Percentiles rank a stretch among this genome's conserved stretches.
phyloP scores from a whole-genome alignment of 2,797 vertebrate species.

The Coregonus ussuriensis region DNA sequence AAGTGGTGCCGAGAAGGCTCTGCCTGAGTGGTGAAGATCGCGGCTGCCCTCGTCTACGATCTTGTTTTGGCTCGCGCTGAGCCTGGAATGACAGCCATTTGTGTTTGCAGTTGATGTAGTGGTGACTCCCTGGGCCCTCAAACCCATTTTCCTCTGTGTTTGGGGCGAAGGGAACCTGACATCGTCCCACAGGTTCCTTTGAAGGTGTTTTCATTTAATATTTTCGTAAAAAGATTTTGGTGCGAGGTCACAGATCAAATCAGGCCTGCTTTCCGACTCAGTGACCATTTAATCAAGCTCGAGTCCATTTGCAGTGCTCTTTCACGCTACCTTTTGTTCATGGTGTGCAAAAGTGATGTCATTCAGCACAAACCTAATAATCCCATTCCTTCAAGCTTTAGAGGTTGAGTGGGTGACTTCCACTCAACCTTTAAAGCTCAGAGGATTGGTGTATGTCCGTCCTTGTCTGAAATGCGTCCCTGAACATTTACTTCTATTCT shows the following conservation, averaged over 20 bases:
- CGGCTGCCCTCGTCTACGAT: neutral
- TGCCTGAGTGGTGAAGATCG: conserved; percentile 2
- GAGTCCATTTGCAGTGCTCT: conserved; percentile 77
- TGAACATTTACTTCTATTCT: neutral
- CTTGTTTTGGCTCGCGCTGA: conserved; percentile 2
- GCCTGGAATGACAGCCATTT: conserved; percentile 3
- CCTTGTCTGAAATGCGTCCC: conserved; percentile 1
- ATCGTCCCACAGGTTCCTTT: conserved; percentile 72
- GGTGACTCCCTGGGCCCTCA: conserved; percentile 49
- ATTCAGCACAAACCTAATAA: conserved; percentile 65
- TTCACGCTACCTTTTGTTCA: conserved; percentile 80
- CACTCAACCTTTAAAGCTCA: conserved; percentile 69
- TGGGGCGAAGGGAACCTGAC: conserved; percentile 69
- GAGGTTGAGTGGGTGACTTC: conserved; percentile 69
- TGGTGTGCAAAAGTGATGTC: conserved; percentile 80
- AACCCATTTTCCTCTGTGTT: conserved; percentile 58
- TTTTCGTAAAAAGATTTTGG: conserved; percentile 79
- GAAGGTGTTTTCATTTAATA: conserved; percentile 83
- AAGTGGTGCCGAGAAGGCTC: conserved; percentile 4
- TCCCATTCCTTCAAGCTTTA: conserved; percentile 71
- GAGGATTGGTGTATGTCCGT: conserved; percentile 61
- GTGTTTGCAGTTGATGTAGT: conserved; percentile 36
- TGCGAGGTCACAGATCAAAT: conserved; percentile 84
- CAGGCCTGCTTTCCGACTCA: conserved; percentile 89
- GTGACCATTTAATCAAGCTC: conserved; percentile 91